Conservation (phyloP, 2,113 vertebrate species). For the Gadus chalcogrammus region DNA sequence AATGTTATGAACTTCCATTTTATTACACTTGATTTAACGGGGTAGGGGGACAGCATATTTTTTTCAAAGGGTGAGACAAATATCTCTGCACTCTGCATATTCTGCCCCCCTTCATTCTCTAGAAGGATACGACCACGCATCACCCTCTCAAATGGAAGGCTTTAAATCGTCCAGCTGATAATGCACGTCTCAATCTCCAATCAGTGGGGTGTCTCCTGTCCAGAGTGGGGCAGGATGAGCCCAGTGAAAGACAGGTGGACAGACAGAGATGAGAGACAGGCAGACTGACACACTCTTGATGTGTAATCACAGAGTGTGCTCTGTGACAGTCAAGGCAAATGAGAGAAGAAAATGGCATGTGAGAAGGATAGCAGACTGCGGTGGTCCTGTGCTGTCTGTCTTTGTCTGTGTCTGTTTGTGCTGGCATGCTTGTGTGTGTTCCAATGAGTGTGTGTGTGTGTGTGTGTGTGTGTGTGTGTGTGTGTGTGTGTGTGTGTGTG, state of each 20-base stretch:
- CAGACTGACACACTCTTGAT: conserved; percentile 56
- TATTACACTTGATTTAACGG: background rate
- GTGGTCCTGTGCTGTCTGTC: background rate
- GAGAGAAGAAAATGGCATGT: conserved; percentile 21
- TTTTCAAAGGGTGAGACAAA: background rate
- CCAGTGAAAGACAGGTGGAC: conserved; percentile 39
- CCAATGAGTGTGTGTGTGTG: too few relatives aligned
- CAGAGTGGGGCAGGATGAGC: conserved; percentile 18
- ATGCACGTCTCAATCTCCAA: conserved; percentile 11
- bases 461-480: too few relatives aligned
- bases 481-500: too few relatives aligned
- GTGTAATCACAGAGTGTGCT: conserved; percentile 55
- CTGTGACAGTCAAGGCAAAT: conserved; percentile 22
- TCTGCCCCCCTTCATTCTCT: background rate
- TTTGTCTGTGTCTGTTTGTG: too few relatives aligned
- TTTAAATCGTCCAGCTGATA: conserved; percentile 9
- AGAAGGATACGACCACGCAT: background rate
- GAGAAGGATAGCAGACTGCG: conserved; percentile 40
- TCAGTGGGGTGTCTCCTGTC: background rate
- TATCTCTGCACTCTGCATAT: background rate
- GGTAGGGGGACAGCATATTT: background rate
- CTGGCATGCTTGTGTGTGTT: too few relatives aligned
- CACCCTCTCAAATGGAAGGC: background rate
- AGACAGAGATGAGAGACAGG: conserved; percentile 46
- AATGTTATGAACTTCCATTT: conserved; percentile 17